Conservation (phyloP, 2,113 vertebrate genomes). For the Corythornis cristatus region DNA sequence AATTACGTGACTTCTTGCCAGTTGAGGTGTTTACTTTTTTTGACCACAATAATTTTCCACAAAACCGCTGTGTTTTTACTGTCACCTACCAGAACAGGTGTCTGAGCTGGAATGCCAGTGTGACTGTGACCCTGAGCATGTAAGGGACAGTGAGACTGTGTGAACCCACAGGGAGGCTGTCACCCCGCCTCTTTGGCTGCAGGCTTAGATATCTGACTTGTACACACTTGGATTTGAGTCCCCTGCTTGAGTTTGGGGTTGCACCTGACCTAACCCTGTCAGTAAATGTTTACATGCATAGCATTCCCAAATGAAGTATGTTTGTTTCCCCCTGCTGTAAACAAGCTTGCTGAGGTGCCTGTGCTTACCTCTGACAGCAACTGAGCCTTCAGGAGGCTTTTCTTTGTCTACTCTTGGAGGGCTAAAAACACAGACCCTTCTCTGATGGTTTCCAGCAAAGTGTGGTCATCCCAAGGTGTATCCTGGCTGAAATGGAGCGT, state of each 20-base stretch:
- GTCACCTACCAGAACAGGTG: background rate
- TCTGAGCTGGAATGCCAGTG: background rate
- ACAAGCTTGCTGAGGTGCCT: fast-evolving
- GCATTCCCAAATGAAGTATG: background rate
- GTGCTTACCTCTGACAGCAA: background rate
- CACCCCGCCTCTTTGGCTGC: background rate
- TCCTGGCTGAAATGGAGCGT: background rate
- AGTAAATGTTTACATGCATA: background rate
- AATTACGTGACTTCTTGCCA: background rate
- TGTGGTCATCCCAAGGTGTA: no score
- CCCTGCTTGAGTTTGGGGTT: background rate
- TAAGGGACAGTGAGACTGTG: fast-evolving
- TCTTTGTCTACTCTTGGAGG: fast-evolving
- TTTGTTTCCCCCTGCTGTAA: background rate
- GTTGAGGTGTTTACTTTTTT: background rate
- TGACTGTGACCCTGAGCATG: fast-evolving
- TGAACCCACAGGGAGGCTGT: fast-evolving
- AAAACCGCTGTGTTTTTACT: background rate
- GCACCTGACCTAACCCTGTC: background rate
- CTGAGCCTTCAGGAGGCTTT: background rate
- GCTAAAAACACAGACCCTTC: background rate
- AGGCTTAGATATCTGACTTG: background rate
- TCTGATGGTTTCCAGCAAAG: background rate
- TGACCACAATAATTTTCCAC: fast-evolving
- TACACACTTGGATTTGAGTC: background rate